A percentile compares a stretch with the other conserved stretches of the same genome.
phyloP scores from a whole-genome alignment of 2,113 vertebrate genomes.

The Scalopus aquaticus region DNA sequence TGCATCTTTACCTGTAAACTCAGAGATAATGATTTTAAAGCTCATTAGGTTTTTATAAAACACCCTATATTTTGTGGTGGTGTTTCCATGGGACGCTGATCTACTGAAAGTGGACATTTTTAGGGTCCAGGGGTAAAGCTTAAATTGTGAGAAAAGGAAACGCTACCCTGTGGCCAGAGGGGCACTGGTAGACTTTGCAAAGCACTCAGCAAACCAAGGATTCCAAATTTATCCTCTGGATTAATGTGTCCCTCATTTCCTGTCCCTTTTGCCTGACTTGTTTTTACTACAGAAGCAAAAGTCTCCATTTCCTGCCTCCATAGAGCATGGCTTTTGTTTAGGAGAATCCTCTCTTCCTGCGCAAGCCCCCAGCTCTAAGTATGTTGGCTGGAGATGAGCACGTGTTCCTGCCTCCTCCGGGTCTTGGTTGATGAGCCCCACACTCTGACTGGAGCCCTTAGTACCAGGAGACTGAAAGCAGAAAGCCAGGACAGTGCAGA shows the following conservation, averaged over 20 bases:
- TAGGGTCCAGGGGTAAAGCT: neutral
- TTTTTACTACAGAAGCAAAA: neutral
- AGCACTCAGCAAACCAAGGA: neutral
- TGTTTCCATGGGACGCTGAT: neutral
- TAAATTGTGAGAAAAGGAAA: neutral
- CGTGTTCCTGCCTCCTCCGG: accelerated
- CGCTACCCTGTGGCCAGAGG: neutral
- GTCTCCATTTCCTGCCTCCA: neutral
- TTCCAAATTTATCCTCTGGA: neutral
- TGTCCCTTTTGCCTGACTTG: neutral
- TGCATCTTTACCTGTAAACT: neutral
- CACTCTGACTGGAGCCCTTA: neutral
- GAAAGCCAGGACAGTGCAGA: neutral
- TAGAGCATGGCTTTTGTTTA: neutral
- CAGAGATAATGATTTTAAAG: neutral
- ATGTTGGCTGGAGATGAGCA: neutral
- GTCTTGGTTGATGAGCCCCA: neutral
- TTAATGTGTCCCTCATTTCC: neutral
- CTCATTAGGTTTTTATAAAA: neutral
- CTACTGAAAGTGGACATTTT: neutral
- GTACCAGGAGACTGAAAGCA: neutral
- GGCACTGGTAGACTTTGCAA: neutral
- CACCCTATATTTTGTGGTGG: neutral
- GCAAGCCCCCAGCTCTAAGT: neutral
- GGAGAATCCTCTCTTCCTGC: neutral